Evolutionary conservation across 2,888 invertebrate genomes (phyloP), one percentile per base, ranked within the genome.

Genomic region (Aspidiotus destructor): DNA sequence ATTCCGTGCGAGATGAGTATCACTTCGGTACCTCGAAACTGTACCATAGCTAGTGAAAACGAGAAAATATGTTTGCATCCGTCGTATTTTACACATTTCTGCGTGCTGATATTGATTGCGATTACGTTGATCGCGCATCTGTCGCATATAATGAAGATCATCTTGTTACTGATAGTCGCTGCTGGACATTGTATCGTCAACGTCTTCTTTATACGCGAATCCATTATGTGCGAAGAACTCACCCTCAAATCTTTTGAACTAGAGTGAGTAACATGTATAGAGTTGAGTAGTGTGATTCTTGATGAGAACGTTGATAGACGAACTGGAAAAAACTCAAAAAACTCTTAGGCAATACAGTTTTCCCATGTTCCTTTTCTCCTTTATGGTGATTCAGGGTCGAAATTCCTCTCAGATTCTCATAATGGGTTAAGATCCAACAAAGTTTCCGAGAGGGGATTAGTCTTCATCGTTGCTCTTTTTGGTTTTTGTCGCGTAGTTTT

Each of bases 41-140:
- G 76, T 61, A 76, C 76, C 13, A 70, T 71, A 42, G 74, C 75
- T 10, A 68, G 74, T 15, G 77, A 77, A 62, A 77, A 78, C 70
- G 76, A 78, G 41, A 74, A 77, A 8, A 77, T 78, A 41, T 86
- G 86, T 74, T 79, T 84, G 52, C 86, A 85, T 76, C 88, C 88
- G 54, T 86, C 86, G 60, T 89, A 88, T 77, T 84, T 87, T 77
- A 84, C 86, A 72, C 84, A 86, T 76, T 85, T 86, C 76, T 83
- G 83, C 62, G 84, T 87, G 62, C 78, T 88, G 70, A 84, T 86
- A 70, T 77, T 89, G 70, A 81, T 88, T 70, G 85, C 85, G 5
- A 82, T 85, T 61, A 84, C 88, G 28, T 82, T 88, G 73, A 84
- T 88, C 71, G 84, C 86, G 2, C 86, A 87, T 74, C 78, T 88